These are phyloP conservation scores for Cetoscarus ocellatus DNA, from an alignment of 2,797 vertebrate species.

Conservation along the genomic window DNA sequence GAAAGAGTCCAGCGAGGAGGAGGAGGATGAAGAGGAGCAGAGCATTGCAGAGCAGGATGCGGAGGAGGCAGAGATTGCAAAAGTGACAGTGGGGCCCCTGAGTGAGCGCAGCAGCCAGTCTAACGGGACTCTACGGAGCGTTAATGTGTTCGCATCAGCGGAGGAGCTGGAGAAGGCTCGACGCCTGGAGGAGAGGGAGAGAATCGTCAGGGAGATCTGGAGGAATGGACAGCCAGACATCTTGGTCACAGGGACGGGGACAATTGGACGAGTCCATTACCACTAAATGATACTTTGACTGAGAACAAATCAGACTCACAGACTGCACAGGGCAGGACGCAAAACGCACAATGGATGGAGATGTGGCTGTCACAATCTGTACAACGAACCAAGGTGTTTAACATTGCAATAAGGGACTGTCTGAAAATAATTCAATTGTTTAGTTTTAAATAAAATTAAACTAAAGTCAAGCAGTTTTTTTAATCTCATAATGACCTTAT, in stretches of 20 bases:
- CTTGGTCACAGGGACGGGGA: constrained; percentile 87
- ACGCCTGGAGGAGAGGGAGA: constrained; percentile 91
- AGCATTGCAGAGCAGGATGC: constrained; percentile 79
- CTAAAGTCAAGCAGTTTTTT: too few relatives aligned
- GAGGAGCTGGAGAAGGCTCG: constrained; percentile 92
- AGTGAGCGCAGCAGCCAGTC: constrained; percentile 65
- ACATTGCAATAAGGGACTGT: background rate
- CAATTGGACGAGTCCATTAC: constrained; percentile 86
- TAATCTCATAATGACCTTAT: too few relatives aligned
- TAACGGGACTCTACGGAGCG: constrained; percentile 85
- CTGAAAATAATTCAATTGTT: background rate
- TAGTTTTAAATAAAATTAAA: too few relatives aligned
- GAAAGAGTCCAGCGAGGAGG: constrained; percentile 80
- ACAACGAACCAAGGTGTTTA: background rate
- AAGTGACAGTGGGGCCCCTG: constrained; percentile 67
- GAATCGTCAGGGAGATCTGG: constrained; percentile 94
- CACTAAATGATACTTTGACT: constrained; percentile 51
- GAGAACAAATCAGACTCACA: background rate
- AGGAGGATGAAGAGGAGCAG: constrained; percentile 83
- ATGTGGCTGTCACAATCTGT: background rate
- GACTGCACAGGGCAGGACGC: constrained; percentile 5
- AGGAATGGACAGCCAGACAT: constrained; percentile 95
- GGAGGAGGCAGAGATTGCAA: constrained; percentile 80
- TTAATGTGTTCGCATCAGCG: constrained; percentile 88
- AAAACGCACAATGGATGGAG: background rate